Base-by-base conservation (phyloP, 2,113 vertebrate species). In the Saguinus midas region DNA sequence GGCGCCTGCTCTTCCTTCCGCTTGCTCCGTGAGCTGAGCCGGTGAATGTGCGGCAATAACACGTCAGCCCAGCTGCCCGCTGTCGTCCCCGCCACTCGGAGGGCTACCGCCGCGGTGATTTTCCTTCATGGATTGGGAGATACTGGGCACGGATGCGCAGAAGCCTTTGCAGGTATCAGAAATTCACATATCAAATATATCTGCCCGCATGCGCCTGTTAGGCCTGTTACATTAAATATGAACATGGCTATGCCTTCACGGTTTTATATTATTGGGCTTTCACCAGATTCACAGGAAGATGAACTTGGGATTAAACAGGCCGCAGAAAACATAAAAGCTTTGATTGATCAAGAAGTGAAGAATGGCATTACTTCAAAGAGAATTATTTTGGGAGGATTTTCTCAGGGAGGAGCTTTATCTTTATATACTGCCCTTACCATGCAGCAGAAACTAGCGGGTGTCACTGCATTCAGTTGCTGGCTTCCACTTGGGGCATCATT, bases 191-290 rank as follows among this genome's bases (percentile, higher is more conserved):
- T 7, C 66, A 68, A 68, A 68, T 68, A 17, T 68, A 35, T 58
- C 57, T 58, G 57, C 57, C 57, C 23, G 57, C 23, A 10, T 58
- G 57, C 8, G 23, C 57, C 57, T 68, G 29, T 66, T 66, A 66
- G 6, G 29, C 64, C 64, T 66, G 29, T 66, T 35, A 32, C 64
- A 66, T 66, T 66, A 35, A 66, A 66, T 32, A 66, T 66, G 64
- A 35, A 32, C 64, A 32, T 66, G 64, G 29, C 29, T 66, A 32
- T 66, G 64, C 64, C 64, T 66, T 66, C 64, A 32, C 16, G 99
- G 99, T 99, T 99, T 99, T 99, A 99, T 98, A 99, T 99, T 96
- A 98, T 99, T 96, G 99, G 99, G 45, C 98, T 99, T 97, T 99
- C 98, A 96, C 99, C 99, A 83, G 99, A 99, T 95, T 98, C 99